A percentile compares a stretch with the other conserved stretches of the same genome.
Evolutionary conservation across 1,140 invertebrate genomes (phyloP).

Genomic region (Mesaphorura yosii): DNA sequence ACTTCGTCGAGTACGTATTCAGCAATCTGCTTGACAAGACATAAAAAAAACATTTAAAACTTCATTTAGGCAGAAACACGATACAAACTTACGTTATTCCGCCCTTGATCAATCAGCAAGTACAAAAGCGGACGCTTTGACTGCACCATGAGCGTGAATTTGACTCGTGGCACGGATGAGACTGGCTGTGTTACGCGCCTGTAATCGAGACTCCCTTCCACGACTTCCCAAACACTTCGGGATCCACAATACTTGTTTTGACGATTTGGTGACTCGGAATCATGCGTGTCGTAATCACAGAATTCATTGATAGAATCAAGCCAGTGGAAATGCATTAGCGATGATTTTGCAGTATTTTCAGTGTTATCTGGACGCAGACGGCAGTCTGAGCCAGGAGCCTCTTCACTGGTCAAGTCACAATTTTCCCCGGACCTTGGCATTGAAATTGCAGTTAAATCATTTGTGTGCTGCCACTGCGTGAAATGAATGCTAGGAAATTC

Average conservation of each 20-base stretch:
- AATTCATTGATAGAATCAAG: slow-evolving; percentile 30
- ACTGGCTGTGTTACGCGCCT: not conserved
- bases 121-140: not conserved
- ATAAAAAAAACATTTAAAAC: not conserved
- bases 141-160: not conserved
- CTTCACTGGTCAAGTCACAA: not conserved
- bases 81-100: not conserved
- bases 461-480: not conserved
- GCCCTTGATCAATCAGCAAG: slow-evolving; percentile 1
- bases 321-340: slow-evolving; percentile 5
- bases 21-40: too few species aligned
- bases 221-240: slow-evolving; percentile 37
- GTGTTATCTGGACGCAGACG: not conserved
- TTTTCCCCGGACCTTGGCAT: not conserved
- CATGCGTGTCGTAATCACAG: slow-evolving; percentile 36
- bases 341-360: slow-evolving; percentile 4
- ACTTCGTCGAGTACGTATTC: not conserved
- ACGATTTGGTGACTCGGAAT: slow-evolving; percentile 35
- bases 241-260: slow-evolving; percentile 38
- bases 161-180: not conserved
- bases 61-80: not conserved
- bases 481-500: not conserved
- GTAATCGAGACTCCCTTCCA: slow-evolving; percentile 37
- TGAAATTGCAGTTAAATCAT: not conserved
- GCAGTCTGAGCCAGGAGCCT: not conserved